These are phyloP conservation scores for Zaprionus vittiger DNA, from an alignment of 1,140 invertebrate species.

Conservation along the genomic window DNA sequence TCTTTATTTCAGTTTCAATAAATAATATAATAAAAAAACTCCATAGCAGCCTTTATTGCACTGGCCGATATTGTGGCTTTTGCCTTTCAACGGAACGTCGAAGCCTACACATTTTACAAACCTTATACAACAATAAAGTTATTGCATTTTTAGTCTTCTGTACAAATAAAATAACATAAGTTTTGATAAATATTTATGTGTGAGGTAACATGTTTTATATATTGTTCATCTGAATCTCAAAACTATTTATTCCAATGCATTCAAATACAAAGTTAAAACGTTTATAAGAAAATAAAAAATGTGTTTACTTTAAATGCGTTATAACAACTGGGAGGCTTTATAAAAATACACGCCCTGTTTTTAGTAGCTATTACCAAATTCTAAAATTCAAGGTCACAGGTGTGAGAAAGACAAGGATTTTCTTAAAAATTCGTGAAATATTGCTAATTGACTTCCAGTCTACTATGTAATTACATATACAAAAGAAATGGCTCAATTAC, in stretches of 20 bases:
- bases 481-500: neutral
- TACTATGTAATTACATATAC: neutral
- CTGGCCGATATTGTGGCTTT: constrained; percentile 1
- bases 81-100: neutral
- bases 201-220: constrained; percentile 23
- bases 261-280: constrained; percentile 17
- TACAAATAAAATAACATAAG: constrained; percentile 24
- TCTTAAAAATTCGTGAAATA: neutral
- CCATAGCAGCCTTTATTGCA: constrained; percentile 4
- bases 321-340: neutral
- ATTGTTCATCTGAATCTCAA: constrained; percentile 32
- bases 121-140: neutral
- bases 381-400: neutral
- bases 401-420: neutral
- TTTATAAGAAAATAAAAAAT: neutral
- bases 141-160: constrained; percentile 26
- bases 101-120: constrained; percentile 4
- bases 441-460: neutral
- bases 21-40: neutral
- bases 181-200: constrained; percentile 38
- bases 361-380: no score
- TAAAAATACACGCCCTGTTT: no score
- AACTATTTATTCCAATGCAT: constrained; percentile 32
- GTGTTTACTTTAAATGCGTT: neutral
- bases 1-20: constrained; percentile 7